Conservation (phyloP, 2,888 invertebrate species). For the Molorchus minor region DNA sequence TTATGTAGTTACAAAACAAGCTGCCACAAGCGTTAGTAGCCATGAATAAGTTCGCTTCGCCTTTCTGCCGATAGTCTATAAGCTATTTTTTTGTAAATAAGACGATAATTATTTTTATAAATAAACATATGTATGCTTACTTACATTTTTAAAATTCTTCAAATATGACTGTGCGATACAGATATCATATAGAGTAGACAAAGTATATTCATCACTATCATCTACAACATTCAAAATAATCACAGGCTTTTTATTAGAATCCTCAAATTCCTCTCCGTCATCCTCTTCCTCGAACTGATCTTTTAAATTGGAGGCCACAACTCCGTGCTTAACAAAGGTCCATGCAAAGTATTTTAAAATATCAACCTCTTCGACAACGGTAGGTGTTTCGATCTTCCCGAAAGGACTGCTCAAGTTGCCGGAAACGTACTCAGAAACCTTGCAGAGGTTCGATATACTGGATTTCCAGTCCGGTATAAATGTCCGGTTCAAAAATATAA, state of each 20-base stretch:
- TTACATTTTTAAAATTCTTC: conserved; percentile 62
- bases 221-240: conserved; percentile 44
- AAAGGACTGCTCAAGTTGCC: conserved; percentile 50
- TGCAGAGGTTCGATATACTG: conserved; percentile 37
- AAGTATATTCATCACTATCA: conserved; percentile 53
- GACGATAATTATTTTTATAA: conserved; percentile 51
- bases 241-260: conserved; percentile 13
- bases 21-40: too few species aligned
- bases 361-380: conserved; percentile 35
- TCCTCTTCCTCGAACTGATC: conserved; percentile 34
- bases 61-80: too few species aligned
- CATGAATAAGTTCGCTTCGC: too few species aligned
- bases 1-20: too few species aligned
- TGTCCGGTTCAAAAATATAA: conserved; percentile 46
- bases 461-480: conserved; percentile 36
- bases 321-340: conserved; percentile 50
- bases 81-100: too few species aligned
- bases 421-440: conserved; percentile 50
- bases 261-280: conserved; percentile 30
- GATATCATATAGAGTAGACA: conserved; percentile 57
- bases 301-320: conserved; percentile 47
- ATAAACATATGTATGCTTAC: conserved; percentile 29
- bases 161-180: conserved; percentile 57
- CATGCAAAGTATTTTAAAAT: conserved; percentile 55
- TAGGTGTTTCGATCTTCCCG: conserved; percentile 28